Base-by-base conservation (phyloP, 2,797 vertebrate genomes). In the Nothura maculosa region DNA sequence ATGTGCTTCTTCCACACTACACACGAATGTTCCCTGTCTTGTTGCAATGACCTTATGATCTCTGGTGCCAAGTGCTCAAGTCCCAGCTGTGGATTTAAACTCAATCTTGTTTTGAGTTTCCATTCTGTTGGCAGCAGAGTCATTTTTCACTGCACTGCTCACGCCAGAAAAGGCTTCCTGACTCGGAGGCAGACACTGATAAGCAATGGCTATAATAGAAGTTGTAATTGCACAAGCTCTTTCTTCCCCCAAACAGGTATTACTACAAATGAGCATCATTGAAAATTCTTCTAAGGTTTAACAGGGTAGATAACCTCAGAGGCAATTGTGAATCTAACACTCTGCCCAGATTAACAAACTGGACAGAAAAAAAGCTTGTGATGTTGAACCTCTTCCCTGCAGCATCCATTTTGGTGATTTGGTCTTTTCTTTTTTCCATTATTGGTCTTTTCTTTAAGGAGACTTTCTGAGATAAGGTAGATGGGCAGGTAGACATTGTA, bases 41-140 rank as follows among this genome's bases (percentile, higher is more conserved):
- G 81, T 87, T 72, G 69, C 77, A 91, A 54, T 95, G 96, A 97
- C 97, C 96, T 89, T 84, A 62, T 77, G 87, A 92, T 96, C 96
- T 81, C 72, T 64, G 77, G 85, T 96, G 96, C 90, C 97, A 97
- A 96, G 63, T 93, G 90, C 91, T 87, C 85, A 96, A 94, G 93
- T 94, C 92, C 90, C 92, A 95, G 94, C 93, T 97, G 94, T 95
- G 97, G 95, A 97, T 97, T 97, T 97, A 97, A 97, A 96, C 88
- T 93, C 96, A 95, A 95, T 97, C 95, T 97, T 40, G 43, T 97
- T 97, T 93, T 91, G 85, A 95, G 94, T 96, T 98, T 97, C 95
- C 93, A 95, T 95, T 97, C 94, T 89, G 83, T 83, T 96, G 22
- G 94, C 89, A 90, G 76, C 75, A 0, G 75, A 95, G 93, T 95